Base-by-base conservation (phyloP, 2,888 invertebrate species). In the Podabrus alpinus region DNA sequence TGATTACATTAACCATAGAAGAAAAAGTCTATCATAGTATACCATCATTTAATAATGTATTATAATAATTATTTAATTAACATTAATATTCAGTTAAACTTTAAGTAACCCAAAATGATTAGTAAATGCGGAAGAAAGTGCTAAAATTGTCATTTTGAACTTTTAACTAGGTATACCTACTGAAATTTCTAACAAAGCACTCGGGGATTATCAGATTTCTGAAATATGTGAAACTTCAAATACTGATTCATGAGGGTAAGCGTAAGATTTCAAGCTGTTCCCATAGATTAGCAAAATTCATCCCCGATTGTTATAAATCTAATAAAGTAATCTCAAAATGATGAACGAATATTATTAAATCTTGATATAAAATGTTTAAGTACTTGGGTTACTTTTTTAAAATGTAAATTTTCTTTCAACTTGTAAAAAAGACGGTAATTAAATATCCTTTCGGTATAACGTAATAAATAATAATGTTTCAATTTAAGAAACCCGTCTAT, bases 321-420 rank as follows among this genome's bases (percentile, higher is more conserved):
- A 79, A 79, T 79, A 80, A 80, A 78, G 79, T 78, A 78, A 81
- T 81, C 77, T 79, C 75, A 80, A 79, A 78, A 78, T 81, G 81
- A 81, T 81, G 80, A 81, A 82, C 81, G 17, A 62, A 15, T n/a
- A 17, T 62, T 62, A n/a, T 62, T 62, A 62, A 19, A 62, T 15
- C 4, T 45, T 45, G n/a, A 45, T 45, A 45, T 45, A 45, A 13
- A 45, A 9, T 24, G 24, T 24, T 9, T 24, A 10, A 1, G 2
- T 9, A 10, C 24, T 24, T 24, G 0, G 24, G 10, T 24, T 0
- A 24, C 10, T 24, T 10, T 24, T 24, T 9, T 10, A 24, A 24
- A 24, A 24, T 1, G 24, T 24, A 1, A 10, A 24, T 10, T 24
- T 24, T 24, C 9, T 24, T 19, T 1, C 10, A 24, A 24, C 24